phyloP scores from a whole-genome alignment of 2,113 vertebrate species.

The Crotalus horridus region DNA sequence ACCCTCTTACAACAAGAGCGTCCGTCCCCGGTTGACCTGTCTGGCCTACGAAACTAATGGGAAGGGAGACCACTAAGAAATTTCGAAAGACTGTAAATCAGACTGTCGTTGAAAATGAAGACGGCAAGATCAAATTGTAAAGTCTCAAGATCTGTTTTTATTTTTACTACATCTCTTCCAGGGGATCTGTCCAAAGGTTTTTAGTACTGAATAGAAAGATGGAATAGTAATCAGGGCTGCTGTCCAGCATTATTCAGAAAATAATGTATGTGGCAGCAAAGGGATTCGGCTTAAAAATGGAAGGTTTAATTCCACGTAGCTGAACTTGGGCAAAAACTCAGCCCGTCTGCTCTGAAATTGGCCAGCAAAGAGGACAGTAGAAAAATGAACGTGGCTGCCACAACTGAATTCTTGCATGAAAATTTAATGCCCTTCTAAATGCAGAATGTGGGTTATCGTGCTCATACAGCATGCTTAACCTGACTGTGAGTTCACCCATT shows the following conservation, averaged over 20 bases:
- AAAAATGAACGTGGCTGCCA: not conserved
- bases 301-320: not conserved
- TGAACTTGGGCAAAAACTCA: not conserved
- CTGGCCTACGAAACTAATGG: not conserved
- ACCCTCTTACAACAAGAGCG: not conserved
- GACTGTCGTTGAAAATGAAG: not conserved
- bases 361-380: not conserved
- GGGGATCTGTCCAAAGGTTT: conserved; percentile 10
- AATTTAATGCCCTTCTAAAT: not conserved
- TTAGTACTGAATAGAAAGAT: conserved; percentile 4
- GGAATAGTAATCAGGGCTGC: not conserved
- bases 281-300: not conserved
- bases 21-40: not conserved
- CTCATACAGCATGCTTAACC: not conserved
- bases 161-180: not conserved
- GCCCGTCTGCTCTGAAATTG: not conserved
- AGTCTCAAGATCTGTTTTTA: not conserved
- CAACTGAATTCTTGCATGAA: not conserved
- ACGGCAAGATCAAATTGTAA: not conserved
- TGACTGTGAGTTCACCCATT: not conserved
- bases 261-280: no score
- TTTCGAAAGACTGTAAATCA: not conserved
- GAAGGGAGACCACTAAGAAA: not conserved
- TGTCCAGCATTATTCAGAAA: not conserved
- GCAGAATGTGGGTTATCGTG: not conserved